Evolutionary conservation across 2,797 vertebrate genomes (phyloP), one percentile per base, ranked within the genome.

Genomic region (Artibeus jamaicensis): DNA sequence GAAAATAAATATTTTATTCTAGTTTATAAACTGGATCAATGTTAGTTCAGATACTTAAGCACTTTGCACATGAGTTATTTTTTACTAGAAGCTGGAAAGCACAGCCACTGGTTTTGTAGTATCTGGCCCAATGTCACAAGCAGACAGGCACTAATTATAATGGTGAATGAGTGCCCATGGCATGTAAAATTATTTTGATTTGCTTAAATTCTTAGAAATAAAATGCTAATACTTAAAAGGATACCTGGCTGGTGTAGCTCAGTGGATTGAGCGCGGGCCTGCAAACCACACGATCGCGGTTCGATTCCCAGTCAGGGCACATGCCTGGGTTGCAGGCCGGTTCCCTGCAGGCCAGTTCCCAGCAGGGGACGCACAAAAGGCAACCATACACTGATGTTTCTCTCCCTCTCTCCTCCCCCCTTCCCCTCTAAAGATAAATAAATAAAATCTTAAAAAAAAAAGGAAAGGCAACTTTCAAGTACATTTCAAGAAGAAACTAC

Each of bases 161-260:
- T 73, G 42, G 32, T 42, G 34, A 95, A 65, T 50, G 19, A 74
- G 11, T 85, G 26, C 12, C 15, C 12, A 44, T 15, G 14, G 29
- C 39, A 44, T 67, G 26, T 91, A 76, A 95, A 96, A 81, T 77
- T 16, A 86, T 77, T 95, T 87, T 92, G 42, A 91, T 42, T 70
- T 96, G 84, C 84, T 86, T 85, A 93, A 91, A 71, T 77, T 86
- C n/a, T 90, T 70, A 42, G 29, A 71, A 91, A 57, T 34, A 65
- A 93, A 96, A 90, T 73, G 67, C 5, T 22, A 90, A 24, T 86
- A 34, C 37, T 84, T 92, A 53, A 14, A 48, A 48, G 9, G 39
- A 89, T n/a, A n/a, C n/a, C n/a, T n/a, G n/a, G n/a, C n/a, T n/a
- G n/a, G n/a, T n/a, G n/a, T n/a, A n/a, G n/a, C n/a, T n/a, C n/a